phyloP scores from a whole-genome alignment of 2,113 vertebrate genomes.

The Casuarius casuarius region DNA sequence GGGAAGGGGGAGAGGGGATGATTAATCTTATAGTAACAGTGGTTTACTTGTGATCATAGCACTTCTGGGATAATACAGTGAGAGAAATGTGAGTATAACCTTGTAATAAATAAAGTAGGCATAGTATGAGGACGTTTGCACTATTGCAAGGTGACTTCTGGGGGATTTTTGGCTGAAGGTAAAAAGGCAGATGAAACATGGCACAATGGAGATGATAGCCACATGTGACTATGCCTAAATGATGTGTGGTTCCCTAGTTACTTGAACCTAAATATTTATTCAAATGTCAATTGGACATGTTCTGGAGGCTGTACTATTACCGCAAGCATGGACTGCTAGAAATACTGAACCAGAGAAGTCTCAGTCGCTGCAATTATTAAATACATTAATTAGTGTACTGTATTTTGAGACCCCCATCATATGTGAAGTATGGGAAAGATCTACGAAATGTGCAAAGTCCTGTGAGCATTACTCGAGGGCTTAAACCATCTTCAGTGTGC shows the following conservation, averaged over 20 bases:
- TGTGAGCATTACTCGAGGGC: rapidly evolving
- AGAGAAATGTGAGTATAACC: rapidly evolving
- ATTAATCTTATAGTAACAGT: rapidly evolving
- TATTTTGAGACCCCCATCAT: rapidly evolving
- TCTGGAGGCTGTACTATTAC: neutral
- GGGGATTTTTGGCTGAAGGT: no score
- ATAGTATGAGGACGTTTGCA: rapidly evolving
- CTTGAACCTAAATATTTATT: neutral
- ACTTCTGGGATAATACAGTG: rapidly evolving
- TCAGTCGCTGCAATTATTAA: rapidly evolving
- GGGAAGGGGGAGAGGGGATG: neutral
- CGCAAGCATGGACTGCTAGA: no score
- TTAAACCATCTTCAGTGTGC: rapidly evolving
- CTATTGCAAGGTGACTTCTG: neutral
- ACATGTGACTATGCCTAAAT: rapidly evolving
- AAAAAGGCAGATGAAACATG: rapidly evolving
- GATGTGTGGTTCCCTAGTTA: no score
- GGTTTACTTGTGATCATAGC: neutral
- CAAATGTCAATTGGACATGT: rapidly evolving
- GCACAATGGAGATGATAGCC: rapidly evolving
- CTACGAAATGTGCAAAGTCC: rapidly evolving
- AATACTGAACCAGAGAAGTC: neutral
- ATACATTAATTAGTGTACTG: rapidly evolving
- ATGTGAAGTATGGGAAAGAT: neutral
- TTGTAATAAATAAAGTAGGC: rapidly evolving